Evolutionary conservation across 2,888 invertebrate species (phyloP), one percentile per base, ranked within the genome.

Genomic region (Acrobasis suavella): DNA sequence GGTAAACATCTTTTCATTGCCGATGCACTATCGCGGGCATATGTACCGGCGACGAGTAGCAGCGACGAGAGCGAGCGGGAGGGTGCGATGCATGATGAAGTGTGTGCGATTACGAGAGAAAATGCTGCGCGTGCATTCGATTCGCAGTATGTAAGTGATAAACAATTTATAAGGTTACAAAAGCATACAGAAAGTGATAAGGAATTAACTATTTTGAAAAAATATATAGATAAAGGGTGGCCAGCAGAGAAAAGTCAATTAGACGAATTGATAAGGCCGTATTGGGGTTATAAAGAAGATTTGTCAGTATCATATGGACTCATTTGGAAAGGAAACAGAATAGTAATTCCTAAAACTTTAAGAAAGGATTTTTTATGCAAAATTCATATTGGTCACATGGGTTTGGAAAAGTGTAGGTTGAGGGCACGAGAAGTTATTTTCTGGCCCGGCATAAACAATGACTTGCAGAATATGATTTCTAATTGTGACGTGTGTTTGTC

Each of bases 1-100:
- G 70, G 71, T n/a, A 70, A 64, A 42, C 60, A 71, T 9, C 39
- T 72, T 14, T 67, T 63, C 32, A 65, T 72, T 14, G 72, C 72
- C 10, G 72, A 72, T 42, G 54, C 71, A 9, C 38, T 72, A 16
- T 74, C 74, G 0, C 65, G 69, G 2, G 65, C 51, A 51, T 64
- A 52, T 9, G 42, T 42, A 42, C 42, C 42, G 42, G 42, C 12
- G 12, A 8, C 39, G 39, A 42, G 14, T 42, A 50, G 46, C 42
- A 38, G 58, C 42, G 42, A 51, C 51, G 32, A 32, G 14, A 10
- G 14, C 39, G 42, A 55, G n/a, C 59, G 63, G 16, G 62, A 61
- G 16, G 54, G 46, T 15, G 64, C 64, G 8, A 49, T 51, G 39
- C 60, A 63, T 10, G 67, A 62, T 22, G 63, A 67, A 12, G 67